A percentile compares a stretch with the other conserved stretches of the same genome.
phyloP scores from a whole-genome alignment of 2,888 invertebrate genomes.

The Bellardia bayeri region DNA sequence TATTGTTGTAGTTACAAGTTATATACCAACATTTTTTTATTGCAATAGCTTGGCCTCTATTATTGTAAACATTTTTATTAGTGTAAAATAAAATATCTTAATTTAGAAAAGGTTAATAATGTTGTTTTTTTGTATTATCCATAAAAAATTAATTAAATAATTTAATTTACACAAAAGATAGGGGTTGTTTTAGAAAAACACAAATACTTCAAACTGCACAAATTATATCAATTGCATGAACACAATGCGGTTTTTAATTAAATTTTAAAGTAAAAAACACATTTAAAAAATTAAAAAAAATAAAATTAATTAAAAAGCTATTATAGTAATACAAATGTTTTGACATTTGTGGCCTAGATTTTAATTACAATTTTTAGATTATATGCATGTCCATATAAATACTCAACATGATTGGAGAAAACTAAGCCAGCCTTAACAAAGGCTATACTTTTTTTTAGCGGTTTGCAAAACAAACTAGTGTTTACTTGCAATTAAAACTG shows the following conservation, averaged over 20 bases:
- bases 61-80: no score
- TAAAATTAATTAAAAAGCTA: not conserved
- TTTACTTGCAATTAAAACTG: not conserved
- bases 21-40: no score
- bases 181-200: not conserved
- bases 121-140: not conserved
- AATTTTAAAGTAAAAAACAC: not conserved
- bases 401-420: no score
- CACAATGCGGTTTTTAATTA: slow-evolving; percentile 31
- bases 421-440: no score
- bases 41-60: no score
- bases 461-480: not conserved
- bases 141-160: slow-evolving; percentile 30
- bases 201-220: not conserved
- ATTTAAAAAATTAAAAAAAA: not conserved
- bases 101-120: slow-evolving; percentile 1
- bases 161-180: slow-evolving; percentile 18
- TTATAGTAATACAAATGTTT: not conserved
- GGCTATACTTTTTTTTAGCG: not conserved
- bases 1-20: no score
- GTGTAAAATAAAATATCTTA: slow-evolving; percentile 12
- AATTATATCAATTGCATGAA: not conserved
- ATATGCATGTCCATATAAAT: no score
- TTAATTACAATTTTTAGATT: not conserved
- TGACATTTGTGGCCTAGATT: not conserved